phyloP scores from a whole-genome alignment of 2,888 invertebrate genomes.

The Linnaemya vulpina region DNA sequence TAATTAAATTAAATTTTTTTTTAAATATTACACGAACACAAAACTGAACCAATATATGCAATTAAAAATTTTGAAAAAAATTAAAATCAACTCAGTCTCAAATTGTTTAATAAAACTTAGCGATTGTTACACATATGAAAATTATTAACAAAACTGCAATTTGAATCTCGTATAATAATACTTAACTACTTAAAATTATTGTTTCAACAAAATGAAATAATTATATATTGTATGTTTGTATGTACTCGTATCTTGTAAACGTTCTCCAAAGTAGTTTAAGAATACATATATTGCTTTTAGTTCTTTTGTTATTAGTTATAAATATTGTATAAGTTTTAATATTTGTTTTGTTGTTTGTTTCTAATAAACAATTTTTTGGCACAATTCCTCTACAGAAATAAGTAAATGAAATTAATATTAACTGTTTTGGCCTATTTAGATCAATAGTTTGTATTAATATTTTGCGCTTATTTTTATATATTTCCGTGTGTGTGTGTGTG shows the following conservation, averaged over 20 bases:
- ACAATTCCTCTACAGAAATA: slow-evolving; percentile 57
- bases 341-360: slow-evolving; percentile 33
- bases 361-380: slow-evolving; percentile 63
- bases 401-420: slow-evolving; percentile 37
- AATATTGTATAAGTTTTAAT: slow-evolving; percentile 54
- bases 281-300: slow-evolving; percentile 71
- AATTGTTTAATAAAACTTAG: slow-evolving; percentile 63
- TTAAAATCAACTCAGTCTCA: slow-evolving; percentile 70
- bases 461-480: slow-evolving; percentile 19
- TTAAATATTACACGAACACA: slow-evolving; percentile 5
- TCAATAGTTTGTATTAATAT: background rate
- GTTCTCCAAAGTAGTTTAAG: slow-evolving; percentile 69
- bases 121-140: slow-evolving; percentile 33
- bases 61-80: slow-evolving; percentile 31
- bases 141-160: slow-evolving; percentile 57
- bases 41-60: slow-evolving; percentile 46
- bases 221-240: slow-evolving; percentile 42
- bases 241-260: slow-evolving; percentile 68
- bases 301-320: slow-evolving; percentile 66
- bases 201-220: slow-evolving; percentile 55
- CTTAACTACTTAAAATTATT: slow-evolving; percentile 69
- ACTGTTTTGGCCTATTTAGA: slow-evolving; percentile 4
- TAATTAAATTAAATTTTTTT: slow-evolving; percentile 1
- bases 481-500: slow-evolving; percentile 6
- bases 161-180: slow-evolving; percentile 10